These are phyloP conservation scores for Myrmecophaga tridactyla DNA, from an alignment of 2,113 vertebrate genomes.

Conservation along the genomic window DNA sequence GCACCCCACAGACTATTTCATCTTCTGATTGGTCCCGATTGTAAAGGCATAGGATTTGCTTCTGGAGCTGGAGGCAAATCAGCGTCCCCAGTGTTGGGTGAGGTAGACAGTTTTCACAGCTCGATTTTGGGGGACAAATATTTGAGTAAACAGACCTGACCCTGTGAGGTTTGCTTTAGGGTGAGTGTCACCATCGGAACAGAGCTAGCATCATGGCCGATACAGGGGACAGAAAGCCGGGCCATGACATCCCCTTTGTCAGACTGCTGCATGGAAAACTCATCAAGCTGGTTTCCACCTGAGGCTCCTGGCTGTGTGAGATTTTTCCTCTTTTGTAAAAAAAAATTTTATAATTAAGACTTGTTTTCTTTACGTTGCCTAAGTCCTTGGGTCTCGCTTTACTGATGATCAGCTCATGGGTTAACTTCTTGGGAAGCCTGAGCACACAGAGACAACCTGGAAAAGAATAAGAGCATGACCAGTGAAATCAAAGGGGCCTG, in stretches of 20 bases:
- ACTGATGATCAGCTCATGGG: background rate
- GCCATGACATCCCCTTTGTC: accelerated
- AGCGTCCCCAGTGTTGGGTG: constrained; percentile 82
- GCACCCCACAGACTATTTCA: constrained; percentile 92
- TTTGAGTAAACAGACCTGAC: constrained; percentile 79
- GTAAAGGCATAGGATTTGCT: constrained; percentile 93
- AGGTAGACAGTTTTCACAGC: constrained; percentile 89
- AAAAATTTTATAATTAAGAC: background rate
- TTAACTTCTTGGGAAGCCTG: background rate
- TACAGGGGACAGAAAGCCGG: background rate
- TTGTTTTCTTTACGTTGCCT: background rate
- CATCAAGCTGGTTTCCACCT: accelerated
- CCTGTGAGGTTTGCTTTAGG: constrained; percentile 55
- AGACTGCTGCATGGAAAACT: accelerated
- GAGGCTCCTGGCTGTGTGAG: too few relatives aligned
- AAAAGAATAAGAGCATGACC: background rate
- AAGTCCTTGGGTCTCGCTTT: background rate
- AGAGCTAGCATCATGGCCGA: background rate
- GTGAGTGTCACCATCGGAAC: constrained; percentile 57
- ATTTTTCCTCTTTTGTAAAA: too few relatives aligned
- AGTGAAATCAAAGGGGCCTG: accelerated
- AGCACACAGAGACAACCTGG: accelerated
- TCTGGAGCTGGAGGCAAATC: constrained; percentile 89
- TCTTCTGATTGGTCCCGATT: constrained; percentile 92
- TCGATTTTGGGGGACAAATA: constrained; percentile 82